Evolutionary conservation across 37 sponge, comb jelly and placozoan species (phyloP), one percentile per base, ranked within the genome.

Genomic region (Mnemiopsis leidyi): DNA sequence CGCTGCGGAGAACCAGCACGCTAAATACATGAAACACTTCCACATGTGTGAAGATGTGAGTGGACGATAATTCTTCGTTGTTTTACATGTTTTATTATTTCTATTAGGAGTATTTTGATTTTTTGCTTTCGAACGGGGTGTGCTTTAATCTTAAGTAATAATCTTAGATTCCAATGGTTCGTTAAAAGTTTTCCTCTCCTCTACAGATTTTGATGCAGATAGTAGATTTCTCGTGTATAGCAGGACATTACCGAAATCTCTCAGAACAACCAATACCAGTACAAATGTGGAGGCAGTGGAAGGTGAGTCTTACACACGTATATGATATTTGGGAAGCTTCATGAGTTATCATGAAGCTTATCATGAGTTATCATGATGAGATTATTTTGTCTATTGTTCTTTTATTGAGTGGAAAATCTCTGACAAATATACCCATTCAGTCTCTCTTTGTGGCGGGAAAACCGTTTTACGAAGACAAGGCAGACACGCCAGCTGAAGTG

Each of bases 271-370:
- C 93, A 67, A 95, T 96, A 0, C 97, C 97, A 36, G 93, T 93
- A 23, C 96, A 97, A 36, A 38, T 97, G 69, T 93, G 96, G 39
- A 32, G 69, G 21, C 95, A 96, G 39, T 97, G 97, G 97, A 96
- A 97, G 90, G 90, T 79, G 21, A 21, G 2, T 69, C 3, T 25
- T 21, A 20, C 5, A 48, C 61, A 48, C 9, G 61, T n/a, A n/a
- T n/a, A n/a, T n/a, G n/a, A n/a, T n/a, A n/a, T n/a, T n/a, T n/a
- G n/a, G n/a, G n/a, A n/a, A n/a, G n/a, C n/a, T n/a, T n/a, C n/a
- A n/a, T n/a, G n/a, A n/a, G n/a, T n/a, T n/a, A n/a, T n/a, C n/a
- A n/a, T n/a, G n/a, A n/a, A n/a, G n/a, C n/a, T n/a, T n/a, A n/a
- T n/a, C n/a, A n/a, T n/a, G 68, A 67, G 68, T 13, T 21, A 21